Conservation (phyloP, 2,797 vertebrate species). For the Acomys russatus region DNA sequence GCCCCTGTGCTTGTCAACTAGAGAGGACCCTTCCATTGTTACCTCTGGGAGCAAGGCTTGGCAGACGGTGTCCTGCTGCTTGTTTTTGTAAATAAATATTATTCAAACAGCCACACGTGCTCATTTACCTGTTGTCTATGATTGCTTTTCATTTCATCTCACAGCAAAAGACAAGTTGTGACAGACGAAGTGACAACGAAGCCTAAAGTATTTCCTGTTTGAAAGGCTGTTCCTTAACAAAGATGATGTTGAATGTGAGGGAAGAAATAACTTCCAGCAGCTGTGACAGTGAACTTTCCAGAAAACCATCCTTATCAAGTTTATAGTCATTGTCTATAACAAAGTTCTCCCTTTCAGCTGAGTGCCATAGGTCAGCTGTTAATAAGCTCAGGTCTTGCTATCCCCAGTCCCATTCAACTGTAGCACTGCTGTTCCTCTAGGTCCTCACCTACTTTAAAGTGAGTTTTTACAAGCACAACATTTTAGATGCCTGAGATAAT, state of each 20-base stretch:
- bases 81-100: constrained; percentile 33
- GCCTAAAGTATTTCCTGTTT: constrained; percentile 42
- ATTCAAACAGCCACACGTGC: not conserved
- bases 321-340: constrained; percentile 12
- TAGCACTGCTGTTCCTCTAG: constrained; percentile 9
- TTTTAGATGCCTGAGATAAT: constrained; percentile 45
- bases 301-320: not conserved
- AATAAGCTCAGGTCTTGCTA: not conserved
- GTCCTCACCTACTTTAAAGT: not conserved
- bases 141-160: constrained; percentile 22
- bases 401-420: constrained; percentile 29
- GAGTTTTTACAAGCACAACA: not conserved
- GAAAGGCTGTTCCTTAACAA: not conserved
- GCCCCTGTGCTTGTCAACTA: not conserved
- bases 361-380: constrained; percentile 25
- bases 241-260: not conserved
- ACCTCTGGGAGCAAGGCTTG: not conserved
- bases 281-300: not conserved
- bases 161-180: constrained; percentile 14
- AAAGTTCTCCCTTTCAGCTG: not conserved
- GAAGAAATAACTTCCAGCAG: constrained; percentile 28
- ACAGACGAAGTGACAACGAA: constrained; percentile 31
- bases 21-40: not conserved
- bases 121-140: not conserved
- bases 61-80: not conserved